Evolutionary conservation across 2,888 invertebrate species (phyloP).

Genomic region (Rotaria sp.): DNA sequence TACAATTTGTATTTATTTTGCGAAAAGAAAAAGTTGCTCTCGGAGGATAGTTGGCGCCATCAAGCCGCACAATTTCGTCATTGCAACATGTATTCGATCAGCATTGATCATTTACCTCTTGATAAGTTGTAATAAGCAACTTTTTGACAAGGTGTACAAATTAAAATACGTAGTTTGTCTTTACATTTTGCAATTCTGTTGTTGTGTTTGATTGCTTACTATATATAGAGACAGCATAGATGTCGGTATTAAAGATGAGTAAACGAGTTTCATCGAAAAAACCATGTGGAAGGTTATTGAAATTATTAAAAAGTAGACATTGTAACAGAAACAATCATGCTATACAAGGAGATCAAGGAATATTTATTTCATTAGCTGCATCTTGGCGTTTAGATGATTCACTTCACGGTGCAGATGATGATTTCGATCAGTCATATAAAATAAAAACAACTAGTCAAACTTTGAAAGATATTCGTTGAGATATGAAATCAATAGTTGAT

Average conservation of each 20-base stretch:
- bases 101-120: neutral
- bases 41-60: neutral
- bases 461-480: slow-evolving; percentile 64
- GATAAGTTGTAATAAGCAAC: neutral
- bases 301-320: neutral
- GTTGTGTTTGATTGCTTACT: too few relatives aligned
- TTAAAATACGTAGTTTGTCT: too few relatives aligned
- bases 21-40: neutral
- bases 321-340: neutral
- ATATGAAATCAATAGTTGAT: slow-evolving; percentile 75
- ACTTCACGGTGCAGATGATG: neutral
- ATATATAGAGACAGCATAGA: neutral
- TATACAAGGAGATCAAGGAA: neutral
- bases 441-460: slow-evolving; percentile 62
- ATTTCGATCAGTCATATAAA: neutral
- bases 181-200: too few relatives aligned
- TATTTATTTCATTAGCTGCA: slow-evolving; percentile 28
- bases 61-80: neutral
- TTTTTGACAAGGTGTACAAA: neutral
- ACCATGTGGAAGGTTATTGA: neutral
- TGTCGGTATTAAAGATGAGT: neutral
- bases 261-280: neutral
- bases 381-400: slow-evolving; percentile 17
- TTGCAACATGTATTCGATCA: neutral
- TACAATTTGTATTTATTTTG: neutral